These are phyloP conservation scores for Calidris pygmaea DNA, from an alignment of 2,113 vertebrate genomes.

Conservation along the genomic window DNA sequence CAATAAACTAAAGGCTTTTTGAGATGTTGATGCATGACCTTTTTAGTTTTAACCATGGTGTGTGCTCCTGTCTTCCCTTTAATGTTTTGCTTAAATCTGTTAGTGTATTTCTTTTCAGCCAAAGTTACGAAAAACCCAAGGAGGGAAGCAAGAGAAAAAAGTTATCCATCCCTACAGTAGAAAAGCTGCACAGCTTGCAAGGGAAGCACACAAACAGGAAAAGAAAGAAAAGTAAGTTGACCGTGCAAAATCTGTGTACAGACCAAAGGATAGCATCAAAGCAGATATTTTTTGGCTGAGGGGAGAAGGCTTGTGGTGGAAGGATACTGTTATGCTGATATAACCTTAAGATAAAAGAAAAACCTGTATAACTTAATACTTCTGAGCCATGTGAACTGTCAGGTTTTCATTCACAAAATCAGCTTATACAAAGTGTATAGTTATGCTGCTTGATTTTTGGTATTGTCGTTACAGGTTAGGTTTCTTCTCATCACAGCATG, in stretches of 20 bases:
- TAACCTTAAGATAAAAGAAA: not conserved
- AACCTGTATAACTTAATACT: not conserved
- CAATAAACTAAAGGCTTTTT: not conserved
- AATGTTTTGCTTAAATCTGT: not conserved
- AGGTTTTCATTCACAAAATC: not conserved
- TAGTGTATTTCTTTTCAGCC: constrained; percentile 77
- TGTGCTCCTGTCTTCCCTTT: not conserved
- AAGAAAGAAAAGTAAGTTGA: constrained; percentile 85
- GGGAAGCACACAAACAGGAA: constrained; percentile 83
- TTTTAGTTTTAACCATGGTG: not conserved
- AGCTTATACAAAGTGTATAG: not conserved
- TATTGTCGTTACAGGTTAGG: not conserved
- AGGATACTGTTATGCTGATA: not conserved
- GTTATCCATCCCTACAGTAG: constrained; percentile 92
- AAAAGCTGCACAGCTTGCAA: constrained; percentile 88
- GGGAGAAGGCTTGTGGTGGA: not conserved
- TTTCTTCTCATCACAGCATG: not conserved
- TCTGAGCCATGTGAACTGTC: not conserved
- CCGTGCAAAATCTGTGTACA: not conserved
- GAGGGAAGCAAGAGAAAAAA: constrained; percentile 79
- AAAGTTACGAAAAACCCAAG: constrained; percentile 81
- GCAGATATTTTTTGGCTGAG: not conserved
- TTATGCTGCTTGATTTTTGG: not conserved
- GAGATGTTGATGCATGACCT: not conserved
- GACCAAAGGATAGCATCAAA: not conserved